A percentile compares a stretch with the other conserved stretches of the same genome.
These are phyloP conservation scores for Pheucticus melanocephalus DNA, from an alignment of 2,113 vertebrate genomes.

Conservation along the genomic window DNA sequence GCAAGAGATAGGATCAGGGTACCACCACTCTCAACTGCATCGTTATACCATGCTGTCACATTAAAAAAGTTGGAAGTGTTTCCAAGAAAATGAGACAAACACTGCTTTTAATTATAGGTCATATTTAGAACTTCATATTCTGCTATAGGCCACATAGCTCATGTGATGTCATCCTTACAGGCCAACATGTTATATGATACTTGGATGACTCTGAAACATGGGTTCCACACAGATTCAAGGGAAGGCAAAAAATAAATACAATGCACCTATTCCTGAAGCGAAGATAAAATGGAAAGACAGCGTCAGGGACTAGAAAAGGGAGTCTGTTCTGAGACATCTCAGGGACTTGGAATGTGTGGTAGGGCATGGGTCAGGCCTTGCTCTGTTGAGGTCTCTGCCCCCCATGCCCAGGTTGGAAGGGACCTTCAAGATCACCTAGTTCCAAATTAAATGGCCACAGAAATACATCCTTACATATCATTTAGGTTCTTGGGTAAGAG, in stretches of 20 bases:
- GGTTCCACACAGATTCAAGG: not conserved
- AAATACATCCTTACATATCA: not conserved
- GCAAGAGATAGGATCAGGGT: not conserved
- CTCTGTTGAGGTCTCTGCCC: not conserved
- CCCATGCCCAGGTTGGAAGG: rapidly evolving
- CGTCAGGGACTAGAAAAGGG: not conserved
- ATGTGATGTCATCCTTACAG: not conserved
- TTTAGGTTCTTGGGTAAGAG: not conserved
- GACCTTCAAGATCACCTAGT: not conserved
- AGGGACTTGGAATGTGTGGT: not conserved
- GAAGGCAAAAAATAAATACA: not conserved
- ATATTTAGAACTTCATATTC: not conserved
- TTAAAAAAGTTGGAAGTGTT: not conserved
- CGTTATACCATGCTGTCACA: not conserved
- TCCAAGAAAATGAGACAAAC: not conserved
- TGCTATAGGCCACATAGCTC: not conserved
- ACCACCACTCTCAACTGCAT: not conserved
- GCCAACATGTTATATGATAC: rapidly evolving
- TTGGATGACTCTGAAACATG: not conserved
- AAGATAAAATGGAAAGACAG: not conserved
- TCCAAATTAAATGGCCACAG: not conserved
- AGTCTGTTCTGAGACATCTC: not conserved
- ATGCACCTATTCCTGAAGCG: not conserved
- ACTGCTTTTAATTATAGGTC: not conserved
- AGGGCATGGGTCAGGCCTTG: not conserved